Conservation (phyloP, 2,113 vertebrate genomes). For the Arenaria interpres region DNA sequence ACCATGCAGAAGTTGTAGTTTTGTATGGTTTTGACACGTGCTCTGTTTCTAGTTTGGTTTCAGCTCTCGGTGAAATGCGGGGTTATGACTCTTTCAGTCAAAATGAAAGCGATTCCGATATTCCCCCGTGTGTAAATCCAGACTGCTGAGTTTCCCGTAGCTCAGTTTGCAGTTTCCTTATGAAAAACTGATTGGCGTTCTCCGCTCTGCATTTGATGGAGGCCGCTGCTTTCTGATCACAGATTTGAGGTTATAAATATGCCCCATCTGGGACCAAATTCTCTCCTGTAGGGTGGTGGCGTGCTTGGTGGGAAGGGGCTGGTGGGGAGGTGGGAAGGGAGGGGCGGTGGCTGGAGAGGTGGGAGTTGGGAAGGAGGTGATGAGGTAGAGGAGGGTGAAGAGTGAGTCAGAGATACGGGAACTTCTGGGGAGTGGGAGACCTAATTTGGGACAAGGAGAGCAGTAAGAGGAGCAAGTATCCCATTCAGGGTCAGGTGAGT, state of each 20-base stretch:
- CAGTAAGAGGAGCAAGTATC: background rate
- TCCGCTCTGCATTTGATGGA: background rate
- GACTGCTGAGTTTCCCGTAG: conserved; percentile 45
- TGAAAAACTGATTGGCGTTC: conserved; percentile 1
- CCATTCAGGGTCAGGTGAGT: background rate
- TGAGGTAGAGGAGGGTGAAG: background rate
- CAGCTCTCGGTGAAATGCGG: conserved; percentile 10
- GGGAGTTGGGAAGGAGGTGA: background rate
- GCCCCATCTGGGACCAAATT: background rate
- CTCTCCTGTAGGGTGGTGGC: background rate
- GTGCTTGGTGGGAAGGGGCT: background rate
- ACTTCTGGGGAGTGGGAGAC: background rate
- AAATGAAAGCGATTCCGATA: conserved; percentile 43
- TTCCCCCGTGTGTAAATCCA: conserved; percentile 63
- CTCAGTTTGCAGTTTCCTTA: conserved; percentile 24
- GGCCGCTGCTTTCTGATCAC: fast-evolving
- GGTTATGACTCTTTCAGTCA: conserved; percentile 64
- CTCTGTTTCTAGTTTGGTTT: conserved; percentile 64
- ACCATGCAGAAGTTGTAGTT: conserved; percentile 44
- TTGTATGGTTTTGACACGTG: conserved; percentile 42
- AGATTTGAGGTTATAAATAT: background rate
- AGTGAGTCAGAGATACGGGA: fast-evolving
- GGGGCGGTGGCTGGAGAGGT: background rate
- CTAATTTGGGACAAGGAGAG: fast-evolving
- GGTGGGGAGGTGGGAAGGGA: background rate